Percentiles rank a stretch among this genome's conserved stretches.
Conservation (phyloP, 2,888 invertebrate species). For the Bugulina stolonifera region DNA sequence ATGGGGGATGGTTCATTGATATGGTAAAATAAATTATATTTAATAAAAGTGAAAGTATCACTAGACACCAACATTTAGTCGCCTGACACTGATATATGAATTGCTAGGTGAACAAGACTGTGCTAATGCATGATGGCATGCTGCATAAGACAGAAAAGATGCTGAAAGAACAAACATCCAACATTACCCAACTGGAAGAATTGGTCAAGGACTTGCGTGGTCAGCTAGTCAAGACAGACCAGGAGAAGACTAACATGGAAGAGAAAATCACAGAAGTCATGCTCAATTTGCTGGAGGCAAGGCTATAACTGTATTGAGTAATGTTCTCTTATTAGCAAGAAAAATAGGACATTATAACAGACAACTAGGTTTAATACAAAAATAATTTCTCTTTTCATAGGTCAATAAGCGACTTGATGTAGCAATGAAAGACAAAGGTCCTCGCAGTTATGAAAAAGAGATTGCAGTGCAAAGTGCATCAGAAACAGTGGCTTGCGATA, state of each 20-base stretch:
- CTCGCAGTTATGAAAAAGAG: not conserved
- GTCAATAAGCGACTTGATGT: constrained; percentile 15
- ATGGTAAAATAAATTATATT: too few relatives aligned
- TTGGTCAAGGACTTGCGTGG: constrained; percentile 38
- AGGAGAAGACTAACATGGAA: constrained; percentile 38
- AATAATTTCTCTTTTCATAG: too few relatives aligned
- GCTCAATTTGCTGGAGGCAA: constrained; percentile 46
- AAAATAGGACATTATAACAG: too few relatives aligned
- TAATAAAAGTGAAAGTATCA: too few relatives aligned
- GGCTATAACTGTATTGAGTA: too few relatives aligned
- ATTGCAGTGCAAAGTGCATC: constrained; percentile 10
- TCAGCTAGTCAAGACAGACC: constrained; percentile 35
- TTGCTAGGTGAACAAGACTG: constrained; percentile 37
- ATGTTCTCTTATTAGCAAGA: too few relatives aligned
- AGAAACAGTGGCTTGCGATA: not conserved
- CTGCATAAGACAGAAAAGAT: constrained; percentile 33
- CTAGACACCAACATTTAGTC: too few relatives aligned
- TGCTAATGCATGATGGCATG: constrained; percentile 36
- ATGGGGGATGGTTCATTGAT: too few relatives aligned
- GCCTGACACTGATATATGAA: too few relatives aligned
- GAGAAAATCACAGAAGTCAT: constrained; percentile 45
- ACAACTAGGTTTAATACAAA: too few relatives aligned
- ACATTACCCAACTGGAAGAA: constrained; percentile 37
- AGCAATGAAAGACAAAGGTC: constrained; percentile 21
- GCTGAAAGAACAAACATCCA: constrained; percentile 34